Evolutionary conservation across 1,140 invertebrate genomes (phyloP).

Genomic region (Sminthurides bifidus): DNA sequence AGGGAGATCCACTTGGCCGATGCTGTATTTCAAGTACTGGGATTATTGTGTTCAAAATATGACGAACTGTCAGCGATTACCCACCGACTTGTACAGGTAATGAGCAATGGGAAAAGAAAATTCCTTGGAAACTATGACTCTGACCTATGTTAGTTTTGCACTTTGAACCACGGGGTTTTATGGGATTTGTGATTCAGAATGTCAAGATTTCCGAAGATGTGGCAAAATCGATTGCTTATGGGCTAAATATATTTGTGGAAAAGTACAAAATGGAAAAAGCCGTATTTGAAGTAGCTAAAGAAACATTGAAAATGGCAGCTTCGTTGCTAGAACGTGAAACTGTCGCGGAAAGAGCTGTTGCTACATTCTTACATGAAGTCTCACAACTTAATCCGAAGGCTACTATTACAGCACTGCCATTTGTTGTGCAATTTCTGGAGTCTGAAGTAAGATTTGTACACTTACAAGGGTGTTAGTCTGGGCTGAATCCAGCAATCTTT

Average conservation of each 20-base stretch:
- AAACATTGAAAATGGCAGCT: neutral
- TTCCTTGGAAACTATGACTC: neutral
- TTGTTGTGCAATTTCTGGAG: constrained; percentile 5
- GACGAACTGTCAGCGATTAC: constrained; percentile 15
- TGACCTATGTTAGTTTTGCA: too few relatives aligned
- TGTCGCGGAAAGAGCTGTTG: neutral
- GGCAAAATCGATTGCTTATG: constrained; percentile 3
- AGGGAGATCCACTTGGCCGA: neutral
- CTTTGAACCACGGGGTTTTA: neutral
- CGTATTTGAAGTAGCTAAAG: neutral
- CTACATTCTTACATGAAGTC: neutral
- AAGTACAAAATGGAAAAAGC: neutral
- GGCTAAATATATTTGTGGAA: neutral
- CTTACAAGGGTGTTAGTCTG: too few relatives aligned
- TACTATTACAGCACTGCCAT: neutral
- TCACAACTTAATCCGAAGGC: neutral
- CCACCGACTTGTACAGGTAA: constrained; percentile 12
- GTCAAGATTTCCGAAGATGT: neutral
- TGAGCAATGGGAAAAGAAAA: neutral
- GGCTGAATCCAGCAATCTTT: too few relatives aligned
- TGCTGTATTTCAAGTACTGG: constrained; percentile 17
- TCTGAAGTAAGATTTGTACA: constrained; percentile 4
- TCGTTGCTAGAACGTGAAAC: neutral
- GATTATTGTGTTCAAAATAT: constrained; percentile 5
- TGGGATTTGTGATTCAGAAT: neutral